These are phyloP conservation scores for Botrylloides violaceus DNA, from an alignment of 23 tunicate species.

Conservation along the genomic window DNA sequence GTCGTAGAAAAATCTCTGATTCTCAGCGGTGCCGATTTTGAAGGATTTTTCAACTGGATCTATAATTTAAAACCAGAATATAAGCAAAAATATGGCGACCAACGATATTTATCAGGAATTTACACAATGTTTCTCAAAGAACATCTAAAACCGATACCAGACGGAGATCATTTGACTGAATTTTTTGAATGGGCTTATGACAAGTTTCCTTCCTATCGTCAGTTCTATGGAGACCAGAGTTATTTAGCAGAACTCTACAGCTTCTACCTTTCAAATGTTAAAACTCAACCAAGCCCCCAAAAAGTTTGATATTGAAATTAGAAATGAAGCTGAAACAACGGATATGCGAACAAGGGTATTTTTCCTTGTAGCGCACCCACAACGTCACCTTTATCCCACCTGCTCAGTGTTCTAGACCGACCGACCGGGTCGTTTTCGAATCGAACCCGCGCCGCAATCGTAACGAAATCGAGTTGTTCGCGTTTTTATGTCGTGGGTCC, in stretches of 20 bases:
- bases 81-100: conserved; percentile 16
- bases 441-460: too few species aligned
- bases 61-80: conserved; percentile 8
- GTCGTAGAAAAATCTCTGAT: not conserved
- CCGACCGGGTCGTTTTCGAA: too few species aligned
- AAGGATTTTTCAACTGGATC: conserved; percentile 18
- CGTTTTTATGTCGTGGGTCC: too few species aligned
- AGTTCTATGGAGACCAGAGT: conserved; percentile 23
- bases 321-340: too few species aligned
- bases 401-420: too few species aligned
- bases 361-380: too few species aligned
- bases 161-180: conserved; percentile 15
- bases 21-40: not conserved
- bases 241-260: conserved; percentile 15
- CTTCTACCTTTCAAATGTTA: not conserved
- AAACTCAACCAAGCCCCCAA: too few species aligned
- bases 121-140: not conserved
- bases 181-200: conserved; percentile 23
- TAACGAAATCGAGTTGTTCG: too few species aligned
- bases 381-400: too few species aligned
- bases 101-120: conserved; percentile 3
- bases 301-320: too few species aligned
- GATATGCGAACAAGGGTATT: too few species aligned
- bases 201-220: conserved; percentile 5
- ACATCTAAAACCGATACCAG: not conserved